phyloP scores from a whole-genome alignment of 2,797 vertebrate genomes.

The Platalea minor region DNA sequence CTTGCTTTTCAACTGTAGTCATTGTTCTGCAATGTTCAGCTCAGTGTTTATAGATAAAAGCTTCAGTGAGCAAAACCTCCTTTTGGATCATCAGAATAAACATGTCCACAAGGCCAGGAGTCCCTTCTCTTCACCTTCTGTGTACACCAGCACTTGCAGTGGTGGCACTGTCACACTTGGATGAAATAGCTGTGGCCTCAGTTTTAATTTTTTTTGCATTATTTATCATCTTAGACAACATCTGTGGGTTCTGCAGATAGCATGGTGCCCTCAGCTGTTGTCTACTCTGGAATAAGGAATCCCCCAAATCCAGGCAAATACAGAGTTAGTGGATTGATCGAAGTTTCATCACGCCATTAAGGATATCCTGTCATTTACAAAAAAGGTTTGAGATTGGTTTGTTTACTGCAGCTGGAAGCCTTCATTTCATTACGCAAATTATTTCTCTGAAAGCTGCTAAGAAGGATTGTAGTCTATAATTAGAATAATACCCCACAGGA shows the following conservation, averaged over 20 bases:
- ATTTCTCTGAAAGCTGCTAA: conserved; percentile 74
- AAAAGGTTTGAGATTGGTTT: conserved; percentile 36
- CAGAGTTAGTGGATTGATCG: neutral
- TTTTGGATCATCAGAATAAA: neutral
- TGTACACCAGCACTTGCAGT: neutral
- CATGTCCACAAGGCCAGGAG: neutral
- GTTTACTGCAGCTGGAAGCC: conserved; percentile 59
- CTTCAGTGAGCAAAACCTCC: neutral
- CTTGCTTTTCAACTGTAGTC: neutral
- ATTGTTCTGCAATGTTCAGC: neutral
- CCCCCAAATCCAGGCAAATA: neutral
- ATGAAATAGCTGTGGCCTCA: neutral
- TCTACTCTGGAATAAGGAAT: neutral
- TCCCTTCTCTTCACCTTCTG: neutral
- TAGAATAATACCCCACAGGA: conserved; percentile 75
- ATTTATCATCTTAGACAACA: neutral
- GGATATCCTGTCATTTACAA: conserved; percentile 25
- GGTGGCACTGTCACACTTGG: neutral
- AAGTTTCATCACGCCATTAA: neutral
- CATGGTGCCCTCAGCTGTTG: neutral
- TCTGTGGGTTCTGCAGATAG: neutral
- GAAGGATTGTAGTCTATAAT: conserved; percentile 76
- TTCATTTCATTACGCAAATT: conserved; percentile 72
- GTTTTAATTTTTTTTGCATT: neutral
- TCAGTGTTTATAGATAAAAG: neutral